phyloP scores from a whole-genome alignment of 2,888 invertebrate species.

The Cataglyphis rosenhaueri region DNA sequence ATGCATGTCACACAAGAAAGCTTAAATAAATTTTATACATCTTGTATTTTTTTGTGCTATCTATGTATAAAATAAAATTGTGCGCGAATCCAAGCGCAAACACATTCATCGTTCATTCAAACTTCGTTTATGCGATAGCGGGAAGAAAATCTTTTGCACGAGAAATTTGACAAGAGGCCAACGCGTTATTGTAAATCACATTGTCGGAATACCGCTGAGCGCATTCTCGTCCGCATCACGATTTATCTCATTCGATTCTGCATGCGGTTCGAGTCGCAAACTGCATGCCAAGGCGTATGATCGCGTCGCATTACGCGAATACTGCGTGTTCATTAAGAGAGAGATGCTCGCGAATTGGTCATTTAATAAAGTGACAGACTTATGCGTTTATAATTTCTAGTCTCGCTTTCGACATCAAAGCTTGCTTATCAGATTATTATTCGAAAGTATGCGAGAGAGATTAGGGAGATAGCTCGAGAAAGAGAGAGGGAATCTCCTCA shows the following conservation, averaged over 20 bases:
- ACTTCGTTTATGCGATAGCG: not conserved
- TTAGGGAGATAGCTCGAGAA: not conserved
- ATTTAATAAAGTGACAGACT: not conserved
- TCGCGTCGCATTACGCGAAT: too few species aligned
- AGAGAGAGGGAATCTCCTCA: not conserved
- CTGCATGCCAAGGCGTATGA: too few species aligned
- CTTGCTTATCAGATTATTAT: not conserved
- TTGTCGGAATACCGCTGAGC: not conserved
- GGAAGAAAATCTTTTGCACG: not conserved
- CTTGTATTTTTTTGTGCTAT: too few species aligned
- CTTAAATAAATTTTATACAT: not conserved
- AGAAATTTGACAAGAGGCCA: not conserved
- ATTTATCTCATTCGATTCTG: conserved; percentile 24
- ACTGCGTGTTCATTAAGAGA: not conserved
- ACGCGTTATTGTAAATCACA: conserved; percentile 10
- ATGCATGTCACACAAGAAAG: not conserved
- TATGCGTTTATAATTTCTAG: too few species aligned
- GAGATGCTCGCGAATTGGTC: not conserved
- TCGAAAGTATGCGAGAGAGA: not conserved
- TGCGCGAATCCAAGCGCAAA: not conserved
- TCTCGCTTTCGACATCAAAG: not conserved
- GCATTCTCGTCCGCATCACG: not conserved
- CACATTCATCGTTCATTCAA: not conserved
- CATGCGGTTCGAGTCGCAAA: not conserved
- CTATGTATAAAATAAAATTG: not conserved